These are phyloP conservation scores for Brienomyrus longianalis DNA, from an alignment of 2,113 vertebrate genomes.

Conservation along the genomic window DNA sequence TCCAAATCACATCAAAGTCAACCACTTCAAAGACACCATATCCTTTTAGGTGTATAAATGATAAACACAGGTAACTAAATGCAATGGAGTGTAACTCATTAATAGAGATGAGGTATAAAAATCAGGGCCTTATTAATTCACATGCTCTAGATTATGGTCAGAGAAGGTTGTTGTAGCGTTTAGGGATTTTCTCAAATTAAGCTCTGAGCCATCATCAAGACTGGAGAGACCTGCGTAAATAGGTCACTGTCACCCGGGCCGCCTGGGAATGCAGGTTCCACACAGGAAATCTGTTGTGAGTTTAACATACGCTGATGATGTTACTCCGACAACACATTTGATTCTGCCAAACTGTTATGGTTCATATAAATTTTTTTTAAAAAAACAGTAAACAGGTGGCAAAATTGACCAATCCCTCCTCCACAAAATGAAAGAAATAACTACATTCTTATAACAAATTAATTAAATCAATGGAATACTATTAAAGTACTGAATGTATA, in stretches of 20 bases:
- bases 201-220: not conserved
- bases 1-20: not conserved
- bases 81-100: not conserved
- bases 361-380: not conserved
- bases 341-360: not conserved
- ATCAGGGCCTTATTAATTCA: not conserved
- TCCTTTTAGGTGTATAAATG: not conserved
- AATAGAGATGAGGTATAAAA: not conserved
- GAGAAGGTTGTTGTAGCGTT: not conserved
- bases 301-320: not conserved
- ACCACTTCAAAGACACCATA: not conserved
- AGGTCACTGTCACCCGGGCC: not conserved
- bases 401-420: not conserved
- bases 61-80: not conserved
- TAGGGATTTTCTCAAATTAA: slow-evolving; percentile 5
- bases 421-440: not conserved
- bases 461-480: not conserved
- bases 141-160: not conserved
- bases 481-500: not conserved
- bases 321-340: not conserved
- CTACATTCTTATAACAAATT: not conserved
- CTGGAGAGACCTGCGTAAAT: not conserved
- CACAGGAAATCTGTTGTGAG: not conserved
- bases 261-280: not conserved
- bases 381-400: not conserved